Base-by-base conservation (phyloP, 2,888 invertebrate genomes). In the Hermaeophaga mercurialis region DNA sequence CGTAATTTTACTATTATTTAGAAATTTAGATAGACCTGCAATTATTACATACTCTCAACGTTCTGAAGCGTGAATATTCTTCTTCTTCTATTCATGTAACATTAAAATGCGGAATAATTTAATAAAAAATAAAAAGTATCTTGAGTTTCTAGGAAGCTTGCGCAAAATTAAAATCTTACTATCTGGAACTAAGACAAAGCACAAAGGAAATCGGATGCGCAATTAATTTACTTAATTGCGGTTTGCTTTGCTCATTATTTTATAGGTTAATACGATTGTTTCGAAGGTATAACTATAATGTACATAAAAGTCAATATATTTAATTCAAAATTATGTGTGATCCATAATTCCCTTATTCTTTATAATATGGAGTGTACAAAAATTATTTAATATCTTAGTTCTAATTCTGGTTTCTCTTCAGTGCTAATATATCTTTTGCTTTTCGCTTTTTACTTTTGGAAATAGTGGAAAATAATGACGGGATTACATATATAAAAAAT, bases 111-210 rank as follows among this genome's bases (percentile, higher is more conserved):
- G 47, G 44, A 53, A 48, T 53, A 48, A 57, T 57, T 53, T n/a
- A 53, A 57, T 39, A 41, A 38, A 31, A n/a, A n/a, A n/a, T 7
- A 39, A 31, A 46, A 24, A 44, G 14, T n/a, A n/a, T n/a, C 31
- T 17, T 7, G 31, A 58, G 55, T 63, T 56, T 59, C 58, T 61
- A 63, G 63, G 63, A 63, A 63, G 61, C 58, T 63, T 61, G 56
- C 61, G 61, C 48, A 63, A 63, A 63, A 59, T 53, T 47, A 44
- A 38, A 57, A 57, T 28, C 52, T 49, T 56, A 54, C 54, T 33
- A 50, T 53, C 39, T 43, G 36, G 47, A 33, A 54, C 53, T 58
- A 47, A 47, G 54, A 62, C 53, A 54, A 56, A 52, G 50, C 41
- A 54, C 34, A 53, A 36, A 39, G 41, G 54, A 58, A 54, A 52